Evolutionary conservation across 2,797 vertebrate genomes (phyloP).

Genomic region (Eptatretus atami): DNA sequence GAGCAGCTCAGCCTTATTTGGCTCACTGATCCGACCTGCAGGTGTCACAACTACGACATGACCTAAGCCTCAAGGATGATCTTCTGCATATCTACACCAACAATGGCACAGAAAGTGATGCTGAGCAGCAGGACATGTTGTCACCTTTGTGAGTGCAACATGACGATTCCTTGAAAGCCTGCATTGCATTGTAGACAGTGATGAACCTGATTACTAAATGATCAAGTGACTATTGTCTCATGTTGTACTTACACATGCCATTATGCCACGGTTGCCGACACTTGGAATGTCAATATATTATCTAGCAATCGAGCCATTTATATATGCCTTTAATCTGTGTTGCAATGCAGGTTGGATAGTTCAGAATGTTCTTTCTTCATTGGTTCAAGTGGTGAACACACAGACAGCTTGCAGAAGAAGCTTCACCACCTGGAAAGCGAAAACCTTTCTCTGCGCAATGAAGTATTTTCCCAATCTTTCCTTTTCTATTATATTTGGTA

Average conservation of each 20-base stretch:
- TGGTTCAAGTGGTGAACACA: constrained; percentile 23
- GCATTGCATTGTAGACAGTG: too few relatives aligned
- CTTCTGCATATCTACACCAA: constrained; percentile 81
- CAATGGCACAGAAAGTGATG: constrained; percentile 66
- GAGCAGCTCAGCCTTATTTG: too few relatives aligned
- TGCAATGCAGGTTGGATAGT: neutral
- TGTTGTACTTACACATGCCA: neutral
- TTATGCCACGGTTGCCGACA: too few relatives aligned
- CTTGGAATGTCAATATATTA: too few relatives aligned
- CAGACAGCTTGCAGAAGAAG: constrained; percentile 85
- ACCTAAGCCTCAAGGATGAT: constrained; percentile 89
- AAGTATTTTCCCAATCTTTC: constrained; percentile 18
- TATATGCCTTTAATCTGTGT: too few relatives aligned
- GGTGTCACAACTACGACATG: constrained; percentile 82
- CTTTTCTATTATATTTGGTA: constrained; percentile 2
- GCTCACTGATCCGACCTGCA: constrained; percentile 11
- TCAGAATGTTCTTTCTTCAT: constrained; percentile 1
- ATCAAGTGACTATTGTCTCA: rapidly evolving
- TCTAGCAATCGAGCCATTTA: too few relatives aligned
- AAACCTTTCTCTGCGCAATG: constrained; percentile 55
- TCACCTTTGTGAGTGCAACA: too few relatives aligned
- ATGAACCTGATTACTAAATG: constrained; percentile 49
- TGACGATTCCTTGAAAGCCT: too few relatives aligned
- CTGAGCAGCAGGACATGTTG: constrained; percentile 14
- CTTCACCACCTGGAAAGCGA: constrained; percentile 88